Percentiles rank a stretch among this genome's conserved stretches.
Evolutionary conservation across 2,888 invertebrate genomes (phyloP).

Genomic region (Caenorhabditis becei): DNA sequence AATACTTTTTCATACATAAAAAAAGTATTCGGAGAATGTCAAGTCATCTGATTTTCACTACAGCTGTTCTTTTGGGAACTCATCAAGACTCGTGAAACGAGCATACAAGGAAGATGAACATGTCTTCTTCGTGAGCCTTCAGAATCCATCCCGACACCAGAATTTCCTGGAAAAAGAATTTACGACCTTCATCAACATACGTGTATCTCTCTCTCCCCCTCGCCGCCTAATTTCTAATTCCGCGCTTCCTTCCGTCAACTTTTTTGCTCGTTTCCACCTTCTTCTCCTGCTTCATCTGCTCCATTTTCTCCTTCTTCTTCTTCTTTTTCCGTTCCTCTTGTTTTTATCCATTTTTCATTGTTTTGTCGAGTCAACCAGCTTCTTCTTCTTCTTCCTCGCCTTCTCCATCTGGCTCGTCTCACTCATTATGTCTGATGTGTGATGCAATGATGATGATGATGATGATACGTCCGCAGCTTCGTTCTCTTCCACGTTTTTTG

Average conservation of each 20-base stretch:
- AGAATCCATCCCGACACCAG: too few species aligned
- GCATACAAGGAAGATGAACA: too few species aligned
- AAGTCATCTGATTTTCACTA: too few species aligned
- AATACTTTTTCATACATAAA: too few species aligned
- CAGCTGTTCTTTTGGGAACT: too few species aligned
- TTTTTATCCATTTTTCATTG: slow-evolving; percentile 27
- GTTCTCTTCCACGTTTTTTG: slow-evolving; percentile 21
- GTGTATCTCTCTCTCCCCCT: too few species aligned
- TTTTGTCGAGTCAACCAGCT: slow-evolving; percentile 16
- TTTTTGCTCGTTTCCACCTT: too few species aligned
- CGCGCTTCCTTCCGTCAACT: slow-evolving; percentile 41
- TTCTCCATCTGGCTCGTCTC: slow-evolving; percentile 35
- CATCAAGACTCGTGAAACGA: too few species aligned
- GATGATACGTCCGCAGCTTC: slow-evolving; percentile 3
- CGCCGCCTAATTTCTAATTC: slow-evolving; percentile 40
- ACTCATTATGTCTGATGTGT: slow-evolving; percentile 46
- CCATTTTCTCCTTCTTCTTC: slow-evolving; percentile 22
- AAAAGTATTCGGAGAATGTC: too few species aligned
- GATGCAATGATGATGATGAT: slow-evolving; percentile 20
- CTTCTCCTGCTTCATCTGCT: slow-evolving; percentile 26
- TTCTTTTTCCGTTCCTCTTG: slow-evolving; percentile 18
- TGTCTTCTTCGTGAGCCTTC: too few species aligned
- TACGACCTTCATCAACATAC: slow-evolving; percentile 16
- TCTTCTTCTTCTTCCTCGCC: too few species aligned
- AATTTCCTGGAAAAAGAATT: slow-evolving; percentile 1